Evolutionary conservation across 2,113 vertebrate species (phyloP).

Genomic region (Rhinichthys klamathensis): DNA sequence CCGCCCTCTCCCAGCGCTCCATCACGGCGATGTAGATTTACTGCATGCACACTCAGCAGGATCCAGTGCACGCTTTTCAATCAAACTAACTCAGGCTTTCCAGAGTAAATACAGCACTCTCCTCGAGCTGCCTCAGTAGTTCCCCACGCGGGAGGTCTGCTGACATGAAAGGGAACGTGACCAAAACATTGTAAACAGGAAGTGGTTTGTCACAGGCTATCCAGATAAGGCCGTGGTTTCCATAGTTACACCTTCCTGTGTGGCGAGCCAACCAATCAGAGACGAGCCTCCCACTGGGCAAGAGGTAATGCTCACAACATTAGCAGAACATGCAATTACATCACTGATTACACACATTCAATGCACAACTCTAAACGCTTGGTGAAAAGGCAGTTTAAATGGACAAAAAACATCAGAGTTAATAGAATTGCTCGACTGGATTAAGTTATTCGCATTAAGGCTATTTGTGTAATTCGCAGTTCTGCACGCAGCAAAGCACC

Average conservation of each 20-base stretch:
- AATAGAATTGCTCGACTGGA: not conserved
- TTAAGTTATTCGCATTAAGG: conserved; percentile 18
- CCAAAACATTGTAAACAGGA: conserved; percentile 70
- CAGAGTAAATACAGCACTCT: conserved; percentile 37
- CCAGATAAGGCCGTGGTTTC: conserved; percentile 61
- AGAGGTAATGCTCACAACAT: conserved; percentile 28
- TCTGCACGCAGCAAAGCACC: conserved; percentile 4
- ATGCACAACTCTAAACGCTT: too few species aligned
- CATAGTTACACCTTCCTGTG: conserved; percentile 60
- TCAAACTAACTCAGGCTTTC: conserved; percentile 52
- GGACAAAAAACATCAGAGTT: not conserved
- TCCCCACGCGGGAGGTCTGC: conserved; percentile 35
- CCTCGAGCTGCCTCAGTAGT: not conserved
- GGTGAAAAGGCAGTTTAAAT: too few species aligned
- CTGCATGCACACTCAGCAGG: conserved; percentile 53
- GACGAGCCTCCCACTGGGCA: conserved; percentile 41
- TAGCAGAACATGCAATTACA: conserved; percentile 43
- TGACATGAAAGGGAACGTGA: conserved; percentile 51
- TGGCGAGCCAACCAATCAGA: conserved; percentile 45
- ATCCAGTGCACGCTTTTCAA: conserved; percentile 51
- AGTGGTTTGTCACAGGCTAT: conserved; percentile 63
- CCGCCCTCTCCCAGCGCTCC: conserved; percentile 36
- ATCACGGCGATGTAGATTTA: conserved; percentile 54
- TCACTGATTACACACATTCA: conserved; percentile 25
- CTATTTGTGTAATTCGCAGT: conserved; percentile 42